A percentile compares a stretch with the other conserved stretches of the same genome.
phyloP scores from a whole-genome alignment of 2,113 vertebrate genomes.

The Elachura formosa region DNA sequence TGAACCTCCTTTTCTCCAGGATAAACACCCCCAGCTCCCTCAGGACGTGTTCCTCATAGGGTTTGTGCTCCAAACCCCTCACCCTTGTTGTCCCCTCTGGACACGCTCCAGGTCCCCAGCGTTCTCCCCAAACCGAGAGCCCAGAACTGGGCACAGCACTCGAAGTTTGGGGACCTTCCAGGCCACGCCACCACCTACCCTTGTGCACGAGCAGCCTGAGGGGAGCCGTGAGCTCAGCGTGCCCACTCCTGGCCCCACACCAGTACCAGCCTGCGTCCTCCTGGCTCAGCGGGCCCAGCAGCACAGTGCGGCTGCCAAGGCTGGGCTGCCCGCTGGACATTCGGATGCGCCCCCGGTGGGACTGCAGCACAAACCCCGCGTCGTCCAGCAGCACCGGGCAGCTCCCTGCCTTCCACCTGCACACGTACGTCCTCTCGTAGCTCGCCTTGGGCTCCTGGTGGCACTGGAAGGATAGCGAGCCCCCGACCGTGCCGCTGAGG shows the following conservation, averaged over 20 bases:
- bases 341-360: neutral
- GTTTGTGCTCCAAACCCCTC: no score
- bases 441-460: neutral
- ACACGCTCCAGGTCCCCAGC: no score
- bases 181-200: neutral
- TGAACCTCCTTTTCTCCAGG: no score
- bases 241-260: neutral
- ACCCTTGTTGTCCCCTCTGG: no score
- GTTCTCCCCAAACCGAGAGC: no score
- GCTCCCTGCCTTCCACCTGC: slow-evolving; percentile 1
- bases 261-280: slow-evolving; percentile 50
- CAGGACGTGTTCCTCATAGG: no score
- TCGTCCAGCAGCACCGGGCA: neutral
- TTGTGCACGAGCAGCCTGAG: neutral
- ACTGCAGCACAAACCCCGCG: neutral
- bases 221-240: neutral
- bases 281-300: neutral
- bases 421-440: neutral
- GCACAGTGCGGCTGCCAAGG: neutral
- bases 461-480: neutral
- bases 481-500: neutral
- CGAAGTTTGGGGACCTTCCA: neutral
- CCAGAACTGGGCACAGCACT: no score
- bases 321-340: neutral
- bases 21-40: no score